phyloP scores from a whole-genome alignment of 2,888 invertebrate species.

The Plagodis pulveraria region DNA sequence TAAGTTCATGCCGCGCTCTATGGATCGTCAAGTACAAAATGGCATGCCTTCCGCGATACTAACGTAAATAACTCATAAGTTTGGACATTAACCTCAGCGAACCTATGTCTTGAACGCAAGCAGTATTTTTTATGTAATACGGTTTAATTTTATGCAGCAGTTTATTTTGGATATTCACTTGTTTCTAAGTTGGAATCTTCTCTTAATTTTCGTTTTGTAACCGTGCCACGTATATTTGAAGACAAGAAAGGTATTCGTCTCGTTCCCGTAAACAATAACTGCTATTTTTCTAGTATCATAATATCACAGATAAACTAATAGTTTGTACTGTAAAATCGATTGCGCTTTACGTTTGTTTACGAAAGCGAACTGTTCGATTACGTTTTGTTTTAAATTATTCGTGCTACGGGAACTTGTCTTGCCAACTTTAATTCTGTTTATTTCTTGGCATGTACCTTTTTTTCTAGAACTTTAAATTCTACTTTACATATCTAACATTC shows the following conservation, averaged over 20 bases:
- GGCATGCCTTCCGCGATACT: conserved; percentile 69
- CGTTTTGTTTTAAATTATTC: too few species aligned
- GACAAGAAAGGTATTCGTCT: too few species aligned
- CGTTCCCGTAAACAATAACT: too few species aligned
- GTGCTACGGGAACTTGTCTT: conserved; percentile 20
- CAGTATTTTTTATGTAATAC: conserved; percentile 33
- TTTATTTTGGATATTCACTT: conserved; percentile 14
- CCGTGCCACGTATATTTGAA: too few species aligned
- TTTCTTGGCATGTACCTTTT: conserved; percentile 27
- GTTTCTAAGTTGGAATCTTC: conserved; percentile 30
- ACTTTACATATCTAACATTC: conserved; percentile 50
- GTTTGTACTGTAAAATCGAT: too few species aligned
- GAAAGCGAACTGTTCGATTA: too few species aligned
- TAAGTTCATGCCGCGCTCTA: conserved; percentile 64
- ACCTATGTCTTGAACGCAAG: conserved; percentile 24
- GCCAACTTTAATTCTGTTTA: conserved; percentile 37
- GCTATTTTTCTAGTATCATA: too few species aligned
- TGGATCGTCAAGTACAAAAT: conserved; percentile 77
- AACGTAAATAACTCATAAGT: conserved; percentile 43
- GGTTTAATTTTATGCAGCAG: conserved; percentile 24
- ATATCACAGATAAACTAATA: too few species aligned
- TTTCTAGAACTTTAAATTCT: conserved; percentile 12
- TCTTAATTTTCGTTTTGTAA: conserved; percentile 10
- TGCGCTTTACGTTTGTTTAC: too few species aligned
- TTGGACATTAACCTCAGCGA: conserved; percentile 27